Evolutionary conservation across 2,797 vertebrate species (phyloP), one percentile per base, ranked within the genome.

Genomic region (Dipus sagitta): DNA sequence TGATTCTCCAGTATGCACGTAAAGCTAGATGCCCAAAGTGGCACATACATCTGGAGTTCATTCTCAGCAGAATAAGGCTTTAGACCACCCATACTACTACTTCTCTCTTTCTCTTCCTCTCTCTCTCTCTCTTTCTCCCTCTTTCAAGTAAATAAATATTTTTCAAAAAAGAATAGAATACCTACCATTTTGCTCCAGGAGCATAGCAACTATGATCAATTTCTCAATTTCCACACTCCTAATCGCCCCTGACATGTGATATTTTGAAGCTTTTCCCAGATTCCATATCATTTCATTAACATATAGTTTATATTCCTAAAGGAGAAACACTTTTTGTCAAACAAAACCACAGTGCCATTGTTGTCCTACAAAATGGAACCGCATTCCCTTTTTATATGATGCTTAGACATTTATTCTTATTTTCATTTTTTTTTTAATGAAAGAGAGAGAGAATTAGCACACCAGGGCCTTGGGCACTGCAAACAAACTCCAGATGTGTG

Each of bases 211-310:
- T 26, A 24, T 38, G 14, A 70, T 3, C 12, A 80, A 32, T 64
- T 68, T 58, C 67, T 70, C 20, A 47, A 54, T 17, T 79, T 17
- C 20, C 6, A 24, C 4, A 68, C 0, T 0, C 28, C 71, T 64
- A 88, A 76, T 6, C 17, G 60, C 4, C 20, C 14, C 12, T 28
- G 6, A 65, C 26, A 17, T 23, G 15, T n/a, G 38, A 58, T 90
- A 58, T 95, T 93, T 64, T 85, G 21, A 93, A 70, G 20, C 42
- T 90, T 77, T 93, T 90, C 79, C 52, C 26, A 65, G 47, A 76
- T 3, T 32, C 54, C 9, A 14, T 65, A 68, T 79, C 10, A 77
- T 90, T 86, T 94, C 7, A 72, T 77, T 54, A 8, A 74, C 13
- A 9, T 52, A 68, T 42, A 86, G 65, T 87, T 86, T 76, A 38